Evolutionary conservation across 2,113 vertebrate species (phyloP).

Genomic region (Calonectris borealis): DNA sequence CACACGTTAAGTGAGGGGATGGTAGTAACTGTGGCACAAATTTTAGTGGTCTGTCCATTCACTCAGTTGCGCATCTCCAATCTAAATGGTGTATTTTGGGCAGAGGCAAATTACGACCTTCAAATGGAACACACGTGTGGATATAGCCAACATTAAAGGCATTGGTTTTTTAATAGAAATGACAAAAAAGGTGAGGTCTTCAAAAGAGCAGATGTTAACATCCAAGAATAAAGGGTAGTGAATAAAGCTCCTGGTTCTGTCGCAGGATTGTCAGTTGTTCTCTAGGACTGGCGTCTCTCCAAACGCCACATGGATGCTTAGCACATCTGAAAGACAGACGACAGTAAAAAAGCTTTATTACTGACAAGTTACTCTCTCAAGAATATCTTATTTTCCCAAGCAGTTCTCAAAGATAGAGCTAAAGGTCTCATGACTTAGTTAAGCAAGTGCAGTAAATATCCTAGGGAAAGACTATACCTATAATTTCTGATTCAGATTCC

Average conservation of each 20-base stretch:
- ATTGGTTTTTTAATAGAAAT: slow-evolving; percentile 21
- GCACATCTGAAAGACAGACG: slow-evolving; percentile 16
- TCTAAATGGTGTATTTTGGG: not conserved
- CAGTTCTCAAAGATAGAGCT: not conserved
- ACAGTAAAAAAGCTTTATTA: not conserved
- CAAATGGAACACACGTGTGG: not conserved
- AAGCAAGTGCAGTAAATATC: not conserved
- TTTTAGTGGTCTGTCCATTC: slow-evolving; percentile 4
- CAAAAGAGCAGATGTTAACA: slow-evolving; percentile 31
- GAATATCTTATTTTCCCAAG: not conserved
- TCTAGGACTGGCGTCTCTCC: slow-evolving; percentile 53
- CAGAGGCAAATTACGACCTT: slow-evolving; percentile 7
- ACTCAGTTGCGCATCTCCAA: not conserved
- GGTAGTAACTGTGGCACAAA: not conserved
- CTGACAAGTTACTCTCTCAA: not conserved
- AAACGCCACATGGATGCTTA: not conserved
- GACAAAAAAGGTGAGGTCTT: slow-evolving; percentile 13
- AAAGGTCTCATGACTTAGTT: not conserved
- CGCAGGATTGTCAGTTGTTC: slow-evolving; percentile 78
- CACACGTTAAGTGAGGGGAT: not conserved
- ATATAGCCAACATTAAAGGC: not conserved
- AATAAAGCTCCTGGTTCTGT: slow-evolving; percentile 73
- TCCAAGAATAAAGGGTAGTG: slow-evolving; percentile 54
- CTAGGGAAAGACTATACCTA: not conserved
- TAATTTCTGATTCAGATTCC: not conserved